phyloP scores from a whole-genome alignment of 1,140 invertebrate genomes.

The Diplogasteroides magnus region DNA sequence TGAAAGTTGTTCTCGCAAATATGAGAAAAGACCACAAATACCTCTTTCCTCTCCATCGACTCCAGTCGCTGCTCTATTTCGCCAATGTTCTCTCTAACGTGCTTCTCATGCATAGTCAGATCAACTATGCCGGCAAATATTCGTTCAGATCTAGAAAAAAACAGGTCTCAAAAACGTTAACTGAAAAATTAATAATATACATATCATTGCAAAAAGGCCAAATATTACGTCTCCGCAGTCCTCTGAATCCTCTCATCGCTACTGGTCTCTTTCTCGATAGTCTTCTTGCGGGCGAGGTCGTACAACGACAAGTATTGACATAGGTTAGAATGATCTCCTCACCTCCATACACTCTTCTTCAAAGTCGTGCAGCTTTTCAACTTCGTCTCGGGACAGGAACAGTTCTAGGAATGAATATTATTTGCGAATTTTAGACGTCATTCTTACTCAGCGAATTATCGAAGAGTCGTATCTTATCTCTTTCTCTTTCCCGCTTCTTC shows the following conservation, averaged over 20 bases:
- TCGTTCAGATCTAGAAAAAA: conserved; percentile 25
- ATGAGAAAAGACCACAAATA: too few species aligned
- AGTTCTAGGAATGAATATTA: conserved; percentile 63
- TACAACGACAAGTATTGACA: background rate
- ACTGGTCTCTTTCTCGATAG: conserved; percentile 33
- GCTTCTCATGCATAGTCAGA: conserved; percentile 25
- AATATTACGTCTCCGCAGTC: conserved; percentile 31
- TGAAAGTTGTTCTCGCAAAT: too few species aligned
- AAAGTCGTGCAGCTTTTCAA: conserved; percentile 88
- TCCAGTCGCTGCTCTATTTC: conserved; percentile 33
- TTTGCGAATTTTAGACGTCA: background rate
- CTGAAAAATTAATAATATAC: too few species aligned
- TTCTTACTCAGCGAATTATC: conserved; percentile 75
- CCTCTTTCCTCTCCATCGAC: conserved; percentile 17
- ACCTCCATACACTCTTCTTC: conserved; percentile 88
- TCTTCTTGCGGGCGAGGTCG: conserved; percentile 36
- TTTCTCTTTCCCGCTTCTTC: too few species aligned
- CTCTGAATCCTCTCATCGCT: conserved; percentile 42
- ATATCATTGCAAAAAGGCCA: too few species aligned
- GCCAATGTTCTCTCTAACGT: conserved; percentile 17
- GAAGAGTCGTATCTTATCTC: conserved; percentile 67
- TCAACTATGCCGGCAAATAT: conserved; percentile 33
- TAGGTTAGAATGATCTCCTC: conserved; percentile 62
- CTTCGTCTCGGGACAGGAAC: conserved; percentile 82
- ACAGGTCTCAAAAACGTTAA: too few species aligned